phyloP scores from a whole-genome alignment of 2,113 vertebrate genomes.

The Phylloscopus trochilus region DNA sequence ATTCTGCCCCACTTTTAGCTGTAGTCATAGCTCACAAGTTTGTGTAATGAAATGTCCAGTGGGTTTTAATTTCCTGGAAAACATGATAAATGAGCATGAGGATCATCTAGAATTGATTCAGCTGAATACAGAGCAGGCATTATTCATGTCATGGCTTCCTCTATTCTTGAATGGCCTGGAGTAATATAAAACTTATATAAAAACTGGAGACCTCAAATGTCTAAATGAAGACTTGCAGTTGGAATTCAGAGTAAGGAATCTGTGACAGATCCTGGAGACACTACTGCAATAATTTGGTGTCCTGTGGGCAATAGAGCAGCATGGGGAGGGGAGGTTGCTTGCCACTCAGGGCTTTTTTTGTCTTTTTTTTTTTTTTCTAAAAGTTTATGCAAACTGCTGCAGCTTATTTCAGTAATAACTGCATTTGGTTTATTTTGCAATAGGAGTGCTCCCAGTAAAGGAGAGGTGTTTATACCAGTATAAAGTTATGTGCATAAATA shows the following conservation, averaged over 20 bases:
- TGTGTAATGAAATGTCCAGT: background rate
- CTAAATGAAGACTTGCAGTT: background rate
- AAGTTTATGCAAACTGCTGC: background rate
- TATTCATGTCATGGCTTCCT: background rate
- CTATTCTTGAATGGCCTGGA: background rate
- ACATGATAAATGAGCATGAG: background rate
- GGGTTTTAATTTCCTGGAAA: background rate
- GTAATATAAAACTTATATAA: background rate
- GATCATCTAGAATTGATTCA: background rate
- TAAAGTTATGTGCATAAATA: background rate
- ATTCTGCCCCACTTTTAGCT: background rate
- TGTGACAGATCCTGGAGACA: background rate
- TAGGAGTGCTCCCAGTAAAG: background rate
- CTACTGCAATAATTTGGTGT: background rate
- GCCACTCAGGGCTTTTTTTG: background rate
- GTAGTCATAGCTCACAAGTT: background rate
- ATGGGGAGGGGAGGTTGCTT: background rate
- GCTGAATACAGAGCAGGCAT: background rate
- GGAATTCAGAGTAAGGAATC: background rate
- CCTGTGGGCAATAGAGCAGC: fast-evolving
- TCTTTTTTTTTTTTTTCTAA: background rate
- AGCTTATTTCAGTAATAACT: background rate
- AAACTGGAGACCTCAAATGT: background rate
- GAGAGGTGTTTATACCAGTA: background rate
- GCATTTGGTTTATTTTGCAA: background rate